A percentile compares a stretch with the other conserved stretches of the same genome.
Conservation (phyloP, 2,797 vertebrate species). For the Toxotes lorentzi region DNA sequence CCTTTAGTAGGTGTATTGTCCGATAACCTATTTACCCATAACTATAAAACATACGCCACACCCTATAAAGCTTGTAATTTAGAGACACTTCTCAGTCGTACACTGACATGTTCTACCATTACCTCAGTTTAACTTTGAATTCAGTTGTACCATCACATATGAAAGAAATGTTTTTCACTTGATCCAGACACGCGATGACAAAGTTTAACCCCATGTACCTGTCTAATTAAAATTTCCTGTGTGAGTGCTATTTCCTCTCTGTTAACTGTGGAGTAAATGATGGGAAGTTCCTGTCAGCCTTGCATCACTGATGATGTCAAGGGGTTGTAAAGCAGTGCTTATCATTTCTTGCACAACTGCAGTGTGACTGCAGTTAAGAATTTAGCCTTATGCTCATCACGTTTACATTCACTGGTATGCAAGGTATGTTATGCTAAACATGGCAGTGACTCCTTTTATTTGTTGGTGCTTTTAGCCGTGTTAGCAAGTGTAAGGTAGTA, state of each 20-base stretch:
- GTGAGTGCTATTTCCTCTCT: neutral
- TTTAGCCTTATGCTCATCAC: neutral
- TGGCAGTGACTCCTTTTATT: neutral
- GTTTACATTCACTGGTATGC: neutral
- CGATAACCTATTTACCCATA: slow-evolving; percentile 5
- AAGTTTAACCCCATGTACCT: neutral
- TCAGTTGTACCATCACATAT: neutral
- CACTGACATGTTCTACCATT: neutral
- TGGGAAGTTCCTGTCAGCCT: neutral
- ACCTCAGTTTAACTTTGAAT: neutral
- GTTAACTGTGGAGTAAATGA: slow-evolving; percentile 6
- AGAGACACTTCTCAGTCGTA: neutral
- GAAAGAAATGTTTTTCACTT: neutral
- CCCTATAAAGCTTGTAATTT: slow-evolving; percentile 9
- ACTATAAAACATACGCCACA: slow-evolving; percentile 8
- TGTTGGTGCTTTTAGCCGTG: neutral
- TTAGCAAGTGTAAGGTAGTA: neutral
- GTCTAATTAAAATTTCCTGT: neutral
- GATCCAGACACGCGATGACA: neutral
- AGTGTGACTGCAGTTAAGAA: neutral
- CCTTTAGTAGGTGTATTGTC: slow-evolving; percentile 6
- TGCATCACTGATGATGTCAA: neutral
- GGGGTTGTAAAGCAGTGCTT: neutral
- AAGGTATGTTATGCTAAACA: neutral
- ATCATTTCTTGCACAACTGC: neutral